A percentile compares a stretch with the other conserved stretches of the same genome.
These are phyloP conservation scores for Crotalus horridus DNA, from an alignment of 2,113 vertebrate genomes.

Conservation along the genomic window DNA sequence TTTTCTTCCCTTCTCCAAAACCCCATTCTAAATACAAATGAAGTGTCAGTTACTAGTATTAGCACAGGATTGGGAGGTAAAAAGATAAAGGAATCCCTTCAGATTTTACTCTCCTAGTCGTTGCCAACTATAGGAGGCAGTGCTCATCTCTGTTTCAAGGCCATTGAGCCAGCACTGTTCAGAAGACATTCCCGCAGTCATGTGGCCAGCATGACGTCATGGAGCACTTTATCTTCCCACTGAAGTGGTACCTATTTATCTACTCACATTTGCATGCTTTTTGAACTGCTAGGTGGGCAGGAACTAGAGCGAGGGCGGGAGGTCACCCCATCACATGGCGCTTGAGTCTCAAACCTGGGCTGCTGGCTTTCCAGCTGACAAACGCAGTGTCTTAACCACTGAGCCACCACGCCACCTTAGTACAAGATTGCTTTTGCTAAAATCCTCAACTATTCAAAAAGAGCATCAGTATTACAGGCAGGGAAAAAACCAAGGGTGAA, in stretches of 20 bases:
- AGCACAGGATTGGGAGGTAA: background rate
- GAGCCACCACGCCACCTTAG: background rate
- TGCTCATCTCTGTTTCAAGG: background rate
- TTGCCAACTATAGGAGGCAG: background rate
- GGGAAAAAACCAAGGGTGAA: too few relatives aligned
- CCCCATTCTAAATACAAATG: background rate
- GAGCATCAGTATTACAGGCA: background rate
- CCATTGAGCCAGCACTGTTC: background rate
- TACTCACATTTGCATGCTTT: background rate
- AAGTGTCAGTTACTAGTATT: background rate
- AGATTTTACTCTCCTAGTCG: background rate
- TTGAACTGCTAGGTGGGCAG: background rate
- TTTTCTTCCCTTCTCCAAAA: background rate
- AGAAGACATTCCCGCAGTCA: too few relatives aligned
- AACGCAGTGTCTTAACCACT: background rate
- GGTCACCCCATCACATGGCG: background rate
- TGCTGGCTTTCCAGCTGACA: background rate
- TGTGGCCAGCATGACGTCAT: background rate
- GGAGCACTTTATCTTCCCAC: background rate
- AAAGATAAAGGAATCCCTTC: background rate
- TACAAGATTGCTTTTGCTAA: background rate
- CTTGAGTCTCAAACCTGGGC: background rate
- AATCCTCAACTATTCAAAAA: background rate
- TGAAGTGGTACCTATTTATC: background rate
- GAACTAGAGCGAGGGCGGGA: background rate